phyloP scores from a whole-genome alignment of 1,140 invertebrate species.

The Grapholita molesta region DNA sequence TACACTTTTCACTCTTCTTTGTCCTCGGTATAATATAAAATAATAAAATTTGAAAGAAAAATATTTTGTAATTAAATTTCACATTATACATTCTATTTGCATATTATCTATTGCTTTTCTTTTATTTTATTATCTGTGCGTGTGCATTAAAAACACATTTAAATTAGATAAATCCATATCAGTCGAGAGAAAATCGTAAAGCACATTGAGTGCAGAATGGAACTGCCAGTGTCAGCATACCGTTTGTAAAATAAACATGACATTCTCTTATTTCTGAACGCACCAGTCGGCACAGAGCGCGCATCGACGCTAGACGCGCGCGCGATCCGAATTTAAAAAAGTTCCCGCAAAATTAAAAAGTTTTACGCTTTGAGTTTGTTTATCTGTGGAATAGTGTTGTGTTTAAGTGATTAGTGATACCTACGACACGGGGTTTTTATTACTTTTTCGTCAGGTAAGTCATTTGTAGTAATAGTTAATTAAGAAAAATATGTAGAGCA shows the following conservation, averaged over 20 bases:
- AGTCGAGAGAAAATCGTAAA: neutral
- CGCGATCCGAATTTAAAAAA: neutral
- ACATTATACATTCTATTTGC: too few species aligned
- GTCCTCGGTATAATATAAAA: too few species aligned
- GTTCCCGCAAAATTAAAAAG: conserved; percentile 13
- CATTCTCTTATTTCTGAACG: conserved; percentile 11
- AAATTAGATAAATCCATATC: neutral
- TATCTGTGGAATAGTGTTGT: neutral
- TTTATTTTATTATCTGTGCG: neutral
- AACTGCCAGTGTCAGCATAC: neutral
- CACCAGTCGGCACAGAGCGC: neutral
- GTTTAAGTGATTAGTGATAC: neutral
- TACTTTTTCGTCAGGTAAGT: neutral
- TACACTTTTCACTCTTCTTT: too few species aligned
- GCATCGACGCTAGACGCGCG: neutral
- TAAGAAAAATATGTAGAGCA: neutral
- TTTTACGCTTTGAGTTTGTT: conserved; percentile 1
- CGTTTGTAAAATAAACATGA: neutral
- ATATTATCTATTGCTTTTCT: neutral
- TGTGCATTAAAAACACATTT: neutral
- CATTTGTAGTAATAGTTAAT: neutral
- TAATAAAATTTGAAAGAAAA: too few species aligned
- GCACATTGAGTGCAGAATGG: neutral
- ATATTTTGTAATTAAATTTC: too few species aligned
- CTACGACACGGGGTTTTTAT: neutral